Conservation (phyloP, 2,113 vertebrate genomes). For the Erpornis zantholeuca region DNA sequence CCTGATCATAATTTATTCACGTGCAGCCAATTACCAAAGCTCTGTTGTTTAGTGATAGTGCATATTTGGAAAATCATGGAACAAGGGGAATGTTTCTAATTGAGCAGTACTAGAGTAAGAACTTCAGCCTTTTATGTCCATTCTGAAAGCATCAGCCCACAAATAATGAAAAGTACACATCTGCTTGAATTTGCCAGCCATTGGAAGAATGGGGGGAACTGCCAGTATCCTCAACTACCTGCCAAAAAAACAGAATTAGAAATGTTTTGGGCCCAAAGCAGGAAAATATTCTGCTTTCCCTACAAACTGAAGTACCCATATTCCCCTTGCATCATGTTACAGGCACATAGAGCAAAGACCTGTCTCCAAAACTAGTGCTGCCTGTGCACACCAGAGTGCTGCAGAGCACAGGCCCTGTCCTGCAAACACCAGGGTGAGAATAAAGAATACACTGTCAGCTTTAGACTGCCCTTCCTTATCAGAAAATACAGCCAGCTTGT, state of each 20-base stretch:
- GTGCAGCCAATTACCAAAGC: neutral
- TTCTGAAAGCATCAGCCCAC: neutral
- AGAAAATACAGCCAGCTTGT: neutral
- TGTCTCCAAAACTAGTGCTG: too few species aligned
- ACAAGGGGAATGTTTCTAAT: neutral
- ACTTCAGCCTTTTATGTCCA: neutral
- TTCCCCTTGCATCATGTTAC: neutral
- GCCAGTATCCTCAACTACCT: neutral
- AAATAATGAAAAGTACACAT: neutral
- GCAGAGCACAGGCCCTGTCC: neutral
- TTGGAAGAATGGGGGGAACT: neutral
- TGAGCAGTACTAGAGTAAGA: neutral
- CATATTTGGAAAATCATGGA: neutral
- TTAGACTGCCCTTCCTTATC: neutral
- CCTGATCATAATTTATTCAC: slow-evolving; percentile 36
- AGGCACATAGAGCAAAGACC: neutral
- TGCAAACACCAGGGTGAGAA: neutral
- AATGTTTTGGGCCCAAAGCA: neutral
- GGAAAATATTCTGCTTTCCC: neutral
- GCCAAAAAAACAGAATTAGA: neutral
- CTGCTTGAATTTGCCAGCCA: neutral
- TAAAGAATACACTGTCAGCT: neutral
- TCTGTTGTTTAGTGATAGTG: neutral
- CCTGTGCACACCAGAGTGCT: neutral
- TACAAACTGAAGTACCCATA: fast-evolving